Percentiles rank a stretch among this genome's conserved stretches.
These are phyloP conservation scores for Tetrax tetrax DNA, from an alignment of 2,113 vertebrate species.

Conservation along the genomic window DNA sequence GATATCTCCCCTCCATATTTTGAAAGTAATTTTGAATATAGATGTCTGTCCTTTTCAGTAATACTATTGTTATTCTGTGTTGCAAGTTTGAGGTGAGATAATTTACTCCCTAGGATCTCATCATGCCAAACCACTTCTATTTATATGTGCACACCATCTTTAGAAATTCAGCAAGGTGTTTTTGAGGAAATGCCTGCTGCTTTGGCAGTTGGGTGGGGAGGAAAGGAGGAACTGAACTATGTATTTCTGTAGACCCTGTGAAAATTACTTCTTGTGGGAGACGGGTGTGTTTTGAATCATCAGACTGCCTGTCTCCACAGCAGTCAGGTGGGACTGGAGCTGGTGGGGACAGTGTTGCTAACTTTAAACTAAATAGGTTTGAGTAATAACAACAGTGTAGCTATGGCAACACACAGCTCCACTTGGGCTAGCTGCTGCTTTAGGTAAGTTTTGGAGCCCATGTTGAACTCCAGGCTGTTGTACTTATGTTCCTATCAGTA, in stretches of 20 bases:
- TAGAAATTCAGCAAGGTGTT: constrained; percentile 31
- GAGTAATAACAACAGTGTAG: neutral
- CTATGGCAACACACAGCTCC: neutral
- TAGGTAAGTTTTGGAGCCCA: neutral
- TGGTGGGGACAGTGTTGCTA: neutral
- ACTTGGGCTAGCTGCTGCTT: neutral
- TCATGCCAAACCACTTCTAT: constrained; percentile 41
- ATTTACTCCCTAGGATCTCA: neutral
- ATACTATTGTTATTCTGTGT: neutral
- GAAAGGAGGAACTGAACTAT: constrained; percentile 30
- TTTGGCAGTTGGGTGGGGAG: constrained; percentile 43
- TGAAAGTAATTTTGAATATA: neutral
- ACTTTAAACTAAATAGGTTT: neutral
- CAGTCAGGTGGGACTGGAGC: neutral
- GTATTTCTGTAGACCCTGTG: neutral
- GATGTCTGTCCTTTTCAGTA: neutral
- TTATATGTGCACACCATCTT: constrained; percentile 40
- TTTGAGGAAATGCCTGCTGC: constrained; percentile 56
- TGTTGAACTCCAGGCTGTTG: neutral
- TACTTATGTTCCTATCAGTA: neutral
- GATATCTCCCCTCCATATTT: neutral
- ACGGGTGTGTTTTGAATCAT: neutral
- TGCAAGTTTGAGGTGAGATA: neutral
- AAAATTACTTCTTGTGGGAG: neutral
- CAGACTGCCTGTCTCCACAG: neutral